Evolutionary conservation across 2,888 invertebrate species (phyloP).

Genomic region (Thereva nobilitata): DNA sequence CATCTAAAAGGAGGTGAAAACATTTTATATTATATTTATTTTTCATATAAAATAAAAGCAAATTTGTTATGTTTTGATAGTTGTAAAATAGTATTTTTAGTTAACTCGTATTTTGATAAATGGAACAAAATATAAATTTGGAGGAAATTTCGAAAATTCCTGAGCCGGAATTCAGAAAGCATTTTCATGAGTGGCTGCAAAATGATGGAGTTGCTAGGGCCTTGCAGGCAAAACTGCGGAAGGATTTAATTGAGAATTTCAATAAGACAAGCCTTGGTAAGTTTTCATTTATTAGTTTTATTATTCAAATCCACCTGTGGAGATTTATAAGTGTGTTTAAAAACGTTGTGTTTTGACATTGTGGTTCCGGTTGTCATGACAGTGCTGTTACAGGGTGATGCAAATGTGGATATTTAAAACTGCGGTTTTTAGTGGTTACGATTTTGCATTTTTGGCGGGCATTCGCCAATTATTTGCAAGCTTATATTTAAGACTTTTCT

Average conservation of each 20-base stretch:
- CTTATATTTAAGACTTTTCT: too few species aligned
- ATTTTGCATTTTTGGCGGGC: too few species aligned
- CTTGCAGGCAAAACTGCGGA: conserved; percentile 53
- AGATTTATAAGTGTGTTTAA: background rate
- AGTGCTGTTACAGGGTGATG: too few species aligned
- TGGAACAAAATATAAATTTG: conserved; percentile 45
- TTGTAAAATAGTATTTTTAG: too few species aligned
- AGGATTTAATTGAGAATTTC: conserved; percentile 53
- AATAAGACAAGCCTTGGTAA: conserved; percentile 54
- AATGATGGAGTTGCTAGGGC: conserved; percentile 52
- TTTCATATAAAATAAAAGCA: background rate
- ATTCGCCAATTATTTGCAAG: too few species aligned
- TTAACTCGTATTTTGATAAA: too few species aligned
- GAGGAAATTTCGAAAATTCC: conserved; percentile 51
- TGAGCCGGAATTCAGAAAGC: conserved; percentile 52
- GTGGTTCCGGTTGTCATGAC: too few species aligned
- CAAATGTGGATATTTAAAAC: too few species aligned
- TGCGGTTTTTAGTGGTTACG: too few species aligned
- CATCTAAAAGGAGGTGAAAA: background rate
- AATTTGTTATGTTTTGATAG: too few species aligned
- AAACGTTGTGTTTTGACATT: background rate
- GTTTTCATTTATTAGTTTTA: conserved; percentile 26
- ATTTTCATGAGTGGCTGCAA: conserved; percentile 54
- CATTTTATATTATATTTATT: conserved; percentile 3
- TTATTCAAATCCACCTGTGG: background rate